Percentiles rank a stretch among this genome's conserved stretches.
Conservation (phyloP, 2,797 vertebrate genomes). For the Taeniopygia guttata region DNA sequence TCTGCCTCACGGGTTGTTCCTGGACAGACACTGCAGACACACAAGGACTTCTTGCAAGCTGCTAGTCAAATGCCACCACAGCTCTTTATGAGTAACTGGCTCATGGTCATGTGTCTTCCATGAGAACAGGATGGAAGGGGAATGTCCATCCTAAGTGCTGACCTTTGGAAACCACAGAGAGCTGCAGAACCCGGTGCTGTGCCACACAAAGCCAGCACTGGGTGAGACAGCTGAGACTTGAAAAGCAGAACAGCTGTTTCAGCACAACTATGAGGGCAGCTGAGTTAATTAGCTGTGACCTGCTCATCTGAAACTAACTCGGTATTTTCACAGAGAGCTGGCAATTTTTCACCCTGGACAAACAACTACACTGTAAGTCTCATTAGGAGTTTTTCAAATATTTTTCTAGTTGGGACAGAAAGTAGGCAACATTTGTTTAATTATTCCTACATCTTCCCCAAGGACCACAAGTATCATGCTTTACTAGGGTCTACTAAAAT, state of each 20-base stretch:
- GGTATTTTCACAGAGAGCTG: background rate
- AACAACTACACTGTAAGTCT: background rate
- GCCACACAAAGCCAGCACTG: background rate
- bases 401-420: background rate
- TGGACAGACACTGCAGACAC: background rate
- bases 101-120: background rate
- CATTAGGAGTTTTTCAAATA: background rate
- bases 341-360: background rate
- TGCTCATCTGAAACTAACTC: background rate
- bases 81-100: background rate
- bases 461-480: background rate
- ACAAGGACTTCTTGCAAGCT: background rate
- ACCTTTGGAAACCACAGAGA: conserved; percentile 4
- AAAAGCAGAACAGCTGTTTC: conserved; percentile 27
- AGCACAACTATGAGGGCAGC: background rate
- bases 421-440: background rate
- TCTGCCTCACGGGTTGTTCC: background rate
- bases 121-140: background rate
- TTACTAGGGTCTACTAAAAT: background rate
- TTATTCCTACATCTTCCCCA: background rate
- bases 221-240: background rate
- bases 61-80: background rate
- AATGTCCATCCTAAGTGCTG: background rate
- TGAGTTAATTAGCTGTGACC: background rate
- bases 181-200: background rate